Percentiles rank a stretch among this genome's conserved stretches.
Conservation (phyloP, 2,113 vertebrate genomes). For the Podarcis cretensis region DNA sequence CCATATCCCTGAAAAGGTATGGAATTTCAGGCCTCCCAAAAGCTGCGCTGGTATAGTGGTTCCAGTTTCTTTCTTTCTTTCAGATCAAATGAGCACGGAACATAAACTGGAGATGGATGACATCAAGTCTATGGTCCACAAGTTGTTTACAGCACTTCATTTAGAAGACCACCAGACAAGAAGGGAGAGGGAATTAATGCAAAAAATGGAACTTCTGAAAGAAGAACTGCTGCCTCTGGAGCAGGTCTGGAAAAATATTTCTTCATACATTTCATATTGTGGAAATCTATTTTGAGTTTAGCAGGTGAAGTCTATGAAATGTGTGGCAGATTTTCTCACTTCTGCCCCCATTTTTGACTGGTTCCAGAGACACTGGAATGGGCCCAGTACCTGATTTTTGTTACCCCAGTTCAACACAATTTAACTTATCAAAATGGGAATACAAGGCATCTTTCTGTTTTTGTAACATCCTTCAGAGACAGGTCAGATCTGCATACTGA, state of each 20-base stretch:
- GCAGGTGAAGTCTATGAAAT: not conserved
- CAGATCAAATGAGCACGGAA: conserved; percentile 75
- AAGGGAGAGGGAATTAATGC: conserved; percentile 82
- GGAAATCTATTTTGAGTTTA: not conserved
- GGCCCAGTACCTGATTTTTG: no score
- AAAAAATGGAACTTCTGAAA: conserved; percentile 83
- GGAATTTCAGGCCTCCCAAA: not conserved
- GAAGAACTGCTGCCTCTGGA: conserved; percentile 87
- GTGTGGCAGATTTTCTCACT: no score
- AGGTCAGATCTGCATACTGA: no score
- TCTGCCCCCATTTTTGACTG: no score
- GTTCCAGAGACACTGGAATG: no score
- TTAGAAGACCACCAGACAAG: conserved; percentile 82
- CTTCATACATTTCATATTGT: not conserved
- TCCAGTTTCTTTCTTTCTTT: conserved; percentile 5
- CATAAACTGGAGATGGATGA: conserved; percentile 74
- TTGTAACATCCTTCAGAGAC: no score
- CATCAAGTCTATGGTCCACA: conserved; percentile 85
- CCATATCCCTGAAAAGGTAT: not conserved
- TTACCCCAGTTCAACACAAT: no score
- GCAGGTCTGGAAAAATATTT: conserved; percentile 77
- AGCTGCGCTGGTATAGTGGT: not conserved
- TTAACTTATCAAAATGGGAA: no score
- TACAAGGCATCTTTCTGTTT: no score
- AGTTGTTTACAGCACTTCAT: conserved; percentile 84